Evolutionary conservation across 2,888 invertebrate genomes (phyloP).

Genomic region (Lepidonotus clava): DNA sequence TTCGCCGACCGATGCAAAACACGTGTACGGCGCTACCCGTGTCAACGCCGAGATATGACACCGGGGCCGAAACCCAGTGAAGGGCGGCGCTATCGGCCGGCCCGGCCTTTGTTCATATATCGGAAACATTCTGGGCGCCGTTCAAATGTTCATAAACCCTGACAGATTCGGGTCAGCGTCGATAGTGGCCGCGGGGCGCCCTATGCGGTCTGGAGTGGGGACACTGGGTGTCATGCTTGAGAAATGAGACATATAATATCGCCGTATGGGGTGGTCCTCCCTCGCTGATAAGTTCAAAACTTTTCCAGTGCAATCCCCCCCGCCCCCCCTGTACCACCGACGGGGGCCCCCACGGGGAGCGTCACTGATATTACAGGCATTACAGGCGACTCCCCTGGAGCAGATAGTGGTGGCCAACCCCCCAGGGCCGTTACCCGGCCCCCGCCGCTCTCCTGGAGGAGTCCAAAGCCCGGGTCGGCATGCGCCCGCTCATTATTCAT

Average conservation of each 20-base stretch:
- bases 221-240: not conserved
- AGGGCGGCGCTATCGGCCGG: not conserved
- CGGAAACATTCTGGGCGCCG: slow-evolving; percentile 10
- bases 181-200: not conserved
- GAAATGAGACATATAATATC: slow-evolving; percentile 52
- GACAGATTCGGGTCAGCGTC: slow-evolving; percentile 22
- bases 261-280: slow-evolving; percentile 38
- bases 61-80: not conserved
- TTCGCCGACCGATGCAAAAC: slow-evolving; percentile 16
- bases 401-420: not conserved
- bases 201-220: not conserved
- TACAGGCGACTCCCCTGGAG: not conserved
- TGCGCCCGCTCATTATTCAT: slow-evolving; percentile 44
- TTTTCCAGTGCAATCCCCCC: not conserved
- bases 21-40: slow-evolving; percentile 20
- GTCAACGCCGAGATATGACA: slow-evolving; percentile 30
- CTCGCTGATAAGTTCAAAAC: slow-evolving; percentile 25
- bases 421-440: not conserved
- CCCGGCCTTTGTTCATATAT: not conserved
- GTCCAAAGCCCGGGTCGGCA: slow-evolving; percentile 18
- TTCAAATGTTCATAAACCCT: slow-evolving; percentile 28
- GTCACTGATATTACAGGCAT: slow-evolving; percentile 32
- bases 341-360: not conserved
- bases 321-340: not conserved
- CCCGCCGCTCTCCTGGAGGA: not conserved